Percentiles rank a stretch among this genome's conserved stretches.
phyloP scores from a whole-genome alignment of 2,888 invertebrate genomes.

The Abrostola tripartita region DNA sequence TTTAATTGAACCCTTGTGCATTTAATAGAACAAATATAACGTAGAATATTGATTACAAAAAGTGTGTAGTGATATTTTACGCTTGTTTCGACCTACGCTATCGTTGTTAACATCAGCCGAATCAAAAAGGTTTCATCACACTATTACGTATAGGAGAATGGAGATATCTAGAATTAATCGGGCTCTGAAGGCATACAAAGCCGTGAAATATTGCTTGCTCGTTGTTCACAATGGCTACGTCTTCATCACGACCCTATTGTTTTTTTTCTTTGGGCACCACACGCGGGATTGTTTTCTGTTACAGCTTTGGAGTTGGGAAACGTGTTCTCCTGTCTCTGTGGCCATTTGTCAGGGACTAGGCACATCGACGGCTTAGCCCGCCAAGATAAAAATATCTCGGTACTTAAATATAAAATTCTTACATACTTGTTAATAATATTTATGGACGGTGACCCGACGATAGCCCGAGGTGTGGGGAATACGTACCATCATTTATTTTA shows the following conservation, averaged over 20 bases:
- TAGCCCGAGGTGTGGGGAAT: constrained; percentile 41
- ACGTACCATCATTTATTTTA: constrained; percentile 43
- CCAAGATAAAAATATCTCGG: constrained; percentile 63
- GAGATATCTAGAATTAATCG: constrained; percentile 89
- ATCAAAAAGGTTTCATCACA: constrained; percentile 87
- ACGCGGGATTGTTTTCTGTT: constrained; percentile 84
- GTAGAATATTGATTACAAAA: constrained; percentile 46
- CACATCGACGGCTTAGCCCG: constrained; percentile 62
- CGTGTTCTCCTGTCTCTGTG: constrained; percentile 76
- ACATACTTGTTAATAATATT: constrained; percentile 59
- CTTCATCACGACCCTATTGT: constrained; percentile 88
- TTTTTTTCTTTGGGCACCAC: constrained; percentile 85
- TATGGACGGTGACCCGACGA: constrained; percentile 51
- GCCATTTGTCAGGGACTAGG: constrained; percentile 74
- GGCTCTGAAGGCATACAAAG: constrained; percentile 85
- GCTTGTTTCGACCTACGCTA: constrained; percentile 70
- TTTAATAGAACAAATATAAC: constrained; percentile 34
- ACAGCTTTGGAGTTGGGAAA: constrained; percentile 79
- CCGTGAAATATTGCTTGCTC: constrained; percentile 87
- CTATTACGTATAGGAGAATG: constrained; percentile 82
- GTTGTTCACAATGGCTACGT: constrained; percentile 87
- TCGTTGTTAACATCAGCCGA: constrained; percentile 73
- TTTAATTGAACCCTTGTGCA: constrained; percentile 38
- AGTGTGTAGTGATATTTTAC: constrained; percentile 59
- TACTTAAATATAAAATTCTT: constrained; percentile 57